Conservation (phyloP, 1,140 invertebrate species). For the Epicauta chinensis region DNA sequence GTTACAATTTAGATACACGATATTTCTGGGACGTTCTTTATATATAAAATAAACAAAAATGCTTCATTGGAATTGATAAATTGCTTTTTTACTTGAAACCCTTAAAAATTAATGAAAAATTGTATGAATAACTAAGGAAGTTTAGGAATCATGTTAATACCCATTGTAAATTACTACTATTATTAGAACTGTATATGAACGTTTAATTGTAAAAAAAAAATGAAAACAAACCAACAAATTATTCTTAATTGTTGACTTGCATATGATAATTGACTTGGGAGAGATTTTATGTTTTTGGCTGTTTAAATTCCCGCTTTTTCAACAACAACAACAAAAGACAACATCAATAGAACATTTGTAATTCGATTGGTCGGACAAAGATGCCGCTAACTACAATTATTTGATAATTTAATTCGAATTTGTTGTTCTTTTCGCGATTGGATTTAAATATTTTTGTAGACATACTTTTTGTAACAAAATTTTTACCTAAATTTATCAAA, state of each 20-base stretch:
- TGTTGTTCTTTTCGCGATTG: too few species aligned
- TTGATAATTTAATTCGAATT: too few species aligned
- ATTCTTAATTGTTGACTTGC: conserved; percentile 35
- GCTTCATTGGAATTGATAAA: conserved; percentile 41
- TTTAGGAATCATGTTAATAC: conserved; percentile 27
- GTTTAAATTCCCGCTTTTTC: conserved; percentile 23
- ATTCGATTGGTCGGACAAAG: conserved; percentile 13
- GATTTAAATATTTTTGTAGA: too few species aligned
- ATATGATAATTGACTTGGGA: conserved; percentile 32
- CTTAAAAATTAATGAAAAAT: conserved; percentile 10
- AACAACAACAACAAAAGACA: background rate
- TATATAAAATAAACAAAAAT: conserved; percentile 14
- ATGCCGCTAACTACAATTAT: conserved; percentile 9
- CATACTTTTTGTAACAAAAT: too few species aligned
- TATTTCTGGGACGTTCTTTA: conserved; percentile 9
- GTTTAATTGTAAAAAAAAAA: conserved; percentile 30
- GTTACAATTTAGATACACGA: too few species aligned
- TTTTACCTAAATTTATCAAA: too few species aligned
- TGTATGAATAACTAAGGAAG: conserved; percentile 14
- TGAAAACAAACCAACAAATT: conserved; percentile 4
- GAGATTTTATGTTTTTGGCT: conserved; percentile 33
- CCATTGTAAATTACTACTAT: conserved; percentile 19
- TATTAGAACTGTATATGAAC: conserved; percentile 23
- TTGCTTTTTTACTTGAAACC: conserved; percentile 39
- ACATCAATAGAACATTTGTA: conserved; percentile 7